These are phyloP conservation scores for Mus spretus DNA, from an alignment of 2,797 vertebrate species.

Conservation along the genomic window DNA sequence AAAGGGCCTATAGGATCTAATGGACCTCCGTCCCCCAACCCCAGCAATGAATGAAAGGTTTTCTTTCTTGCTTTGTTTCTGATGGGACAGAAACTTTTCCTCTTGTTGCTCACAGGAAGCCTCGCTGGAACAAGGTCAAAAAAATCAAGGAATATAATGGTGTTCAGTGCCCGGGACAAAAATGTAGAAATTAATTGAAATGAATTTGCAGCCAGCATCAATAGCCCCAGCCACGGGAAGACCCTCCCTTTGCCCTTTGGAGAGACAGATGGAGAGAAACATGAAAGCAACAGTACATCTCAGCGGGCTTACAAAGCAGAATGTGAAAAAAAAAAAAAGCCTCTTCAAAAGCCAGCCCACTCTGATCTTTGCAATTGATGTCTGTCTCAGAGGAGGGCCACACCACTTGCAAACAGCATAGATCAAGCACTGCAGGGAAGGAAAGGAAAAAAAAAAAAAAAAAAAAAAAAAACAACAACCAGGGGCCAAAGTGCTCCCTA, in stretches of 20 bases:
- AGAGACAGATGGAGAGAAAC: slow-evolving; percentile 66
- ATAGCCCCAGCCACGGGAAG: slow-evolving; percentile 13
- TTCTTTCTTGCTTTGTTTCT: slow-evolving; percentile 23
- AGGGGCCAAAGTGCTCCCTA: slow-evolving; percentile 42
- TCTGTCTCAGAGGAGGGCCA: slow-evolving; percentile 74
- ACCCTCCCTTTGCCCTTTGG: slow-evolving; percentile 50
- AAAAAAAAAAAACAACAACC: background rate
- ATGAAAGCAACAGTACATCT: slow-evolving; percentile 70
- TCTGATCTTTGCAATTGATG: slow-evolving; percentile 81
- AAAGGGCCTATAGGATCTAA: background rate
- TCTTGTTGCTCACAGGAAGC: slow-evolving; percentile 14
- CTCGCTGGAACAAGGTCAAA: slow-evolving; percentile 67
- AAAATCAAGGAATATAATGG: slow-evolving; percentile 69
- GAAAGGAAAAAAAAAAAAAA: background rate
- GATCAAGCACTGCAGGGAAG: slow-evolving; percentile 40
- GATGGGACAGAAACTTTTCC: background rate
- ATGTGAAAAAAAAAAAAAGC: slow-evolving; percentile 38
- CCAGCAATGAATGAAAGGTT: background rate
- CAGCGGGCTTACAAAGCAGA: slow-evolving; percentile 63
- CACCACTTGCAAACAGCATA: slow-evolving; percentile 47
- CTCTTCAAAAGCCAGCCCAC: slow-evolving; percentile 77
- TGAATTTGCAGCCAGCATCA: slow-evolving; percentile 74
- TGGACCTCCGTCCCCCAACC: too few relatives aligned
- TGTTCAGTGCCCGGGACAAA: slow-evolving; percentile 27
- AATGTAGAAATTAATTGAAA: slow-evolving; percentile 78